Evolutionary conservation across 2,888 invertebrate species (phyloP).

Genomic region (Entomobrya multifasciata): DNA sequence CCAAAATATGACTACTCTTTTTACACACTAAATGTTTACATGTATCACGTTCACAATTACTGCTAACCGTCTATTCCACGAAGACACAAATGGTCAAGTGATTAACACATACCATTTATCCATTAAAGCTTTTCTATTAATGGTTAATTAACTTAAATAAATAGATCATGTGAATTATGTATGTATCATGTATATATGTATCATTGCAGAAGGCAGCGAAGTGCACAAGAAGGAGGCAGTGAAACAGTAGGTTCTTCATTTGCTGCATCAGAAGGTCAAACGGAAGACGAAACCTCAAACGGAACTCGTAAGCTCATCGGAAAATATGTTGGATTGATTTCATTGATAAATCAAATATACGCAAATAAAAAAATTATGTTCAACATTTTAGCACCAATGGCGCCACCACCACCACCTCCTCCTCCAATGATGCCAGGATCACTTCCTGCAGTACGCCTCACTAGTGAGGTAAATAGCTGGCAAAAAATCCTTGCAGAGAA

Average conservation of each 20-base stretch:
- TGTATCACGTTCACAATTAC: no score
- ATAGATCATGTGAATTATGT: no score
- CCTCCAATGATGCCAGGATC: conserved; percentile 83
- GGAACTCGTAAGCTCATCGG: conserved; percentile 52
- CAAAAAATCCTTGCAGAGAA: not conserved
- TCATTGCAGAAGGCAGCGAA: conserved; percentile 64
- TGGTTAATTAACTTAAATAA: no score
- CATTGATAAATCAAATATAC: no score
- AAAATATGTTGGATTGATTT: no score
- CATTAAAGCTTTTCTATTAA: no score
- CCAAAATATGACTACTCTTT: no score
- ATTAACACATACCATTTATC: no score
- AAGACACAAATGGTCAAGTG: no score
- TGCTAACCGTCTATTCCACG: no score
- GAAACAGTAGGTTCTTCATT: conserved; percentile 31
- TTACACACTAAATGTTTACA: no score
- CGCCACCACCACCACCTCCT: conserved; percentile 84
- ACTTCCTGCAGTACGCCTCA: conserved; percentile 83
- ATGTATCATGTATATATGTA: not conserved
- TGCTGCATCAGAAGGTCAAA: conserved; percentile 30
- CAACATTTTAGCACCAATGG: conserved; percentile 53
- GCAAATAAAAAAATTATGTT: no score
- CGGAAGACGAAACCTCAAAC: conserved; percentile 55
- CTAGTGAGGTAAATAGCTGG: conserved; percentile 82
- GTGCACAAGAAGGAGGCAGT: conserved; percentile 65